phyloP scores from a whole-genome alignment of 1,140 invertebrate genomes.

The Sitobion miscanthi region DNA sequence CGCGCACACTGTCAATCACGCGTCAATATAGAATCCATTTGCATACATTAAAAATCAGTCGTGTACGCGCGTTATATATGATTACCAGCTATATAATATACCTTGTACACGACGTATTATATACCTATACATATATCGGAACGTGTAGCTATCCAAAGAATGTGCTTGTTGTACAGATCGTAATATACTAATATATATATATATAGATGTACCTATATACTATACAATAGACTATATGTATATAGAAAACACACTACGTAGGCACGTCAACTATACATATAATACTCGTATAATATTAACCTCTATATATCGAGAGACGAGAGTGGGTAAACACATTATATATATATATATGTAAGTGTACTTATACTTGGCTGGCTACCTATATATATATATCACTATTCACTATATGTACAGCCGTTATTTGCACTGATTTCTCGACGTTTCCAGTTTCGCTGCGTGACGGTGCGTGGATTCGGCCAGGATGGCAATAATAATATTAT shows the following conservation, averaged over 20 bases:
- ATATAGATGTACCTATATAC: not conserved
- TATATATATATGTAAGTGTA: not conserved
- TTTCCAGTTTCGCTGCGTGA: not conserved
- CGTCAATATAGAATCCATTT: constrained; percentile 8
- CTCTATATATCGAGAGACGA: not conserved
- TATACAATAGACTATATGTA: too few species aligned
- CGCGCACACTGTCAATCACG: constrained; percentile 1
- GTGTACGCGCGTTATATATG: not conserved
- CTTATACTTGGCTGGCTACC: not conserved
- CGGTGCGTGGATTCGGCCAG: not conserved
- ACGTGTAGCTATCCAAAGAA: constrained; percentile 5
- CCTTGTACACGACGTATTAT: not conserved
- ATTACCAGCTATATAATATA: not conserved
- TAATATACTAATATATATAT: not conserved
- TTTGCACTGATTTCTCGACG: not conserved
- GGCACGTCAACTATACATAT: not conserved
- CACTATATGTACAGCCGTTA: not conserved
- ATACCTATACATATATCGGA: not conserved
- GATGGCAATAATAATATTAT: not conserved
- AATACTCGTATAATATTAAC: not conserved
- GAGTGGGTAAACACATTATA: not conserved
- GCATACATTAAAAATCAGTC: constrained; percentile 8
- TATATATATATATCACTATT: not conserved
- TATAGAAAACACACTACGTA: not conserved
- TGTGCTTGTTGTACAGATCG: not conserved